phyloP scores from a whole-genome alignment of 2,113 vertebrate genomes.

The Symphodus melops region DNA sequence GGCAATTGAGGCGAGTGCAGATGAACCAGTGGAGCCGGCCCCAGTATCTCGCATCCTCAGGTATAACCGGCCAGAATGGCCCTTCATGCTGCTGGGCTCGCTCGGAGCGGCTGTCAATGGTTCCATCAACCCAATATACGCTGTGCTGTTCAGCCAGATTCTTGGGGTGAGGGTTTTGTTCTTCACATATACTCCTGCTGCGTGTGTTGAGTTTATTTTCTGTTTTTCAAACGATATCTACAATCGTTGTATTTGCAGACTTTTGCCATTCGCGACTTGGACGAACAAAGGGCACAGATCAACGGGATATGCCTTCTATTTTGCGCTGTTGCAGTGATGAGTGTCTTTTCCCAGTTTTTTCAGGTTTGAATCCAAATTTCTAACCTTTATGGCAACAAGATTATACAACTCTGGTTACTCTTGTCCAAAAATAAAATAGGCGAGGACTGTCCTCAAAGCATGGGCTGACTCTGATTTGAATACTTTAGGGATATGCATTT shows the following conservation, averaged over 20 bases:
- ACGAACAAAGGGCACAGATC: conserved; percentile 74
- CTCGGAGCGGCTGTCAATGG: conserved; percentile 82
- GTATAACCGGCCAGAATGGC: conserved; percentile 84
- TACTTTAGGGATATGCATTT: conserved; percentile 80
- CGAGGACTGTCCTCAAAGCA: background rate
- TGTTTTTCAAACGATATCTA: conserved; percentile 1
- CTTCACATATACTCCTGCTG: background rate
- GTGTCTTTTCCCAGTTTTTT: conserved; percentile 82
- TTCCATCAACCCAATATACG: conserved; percentile 79
- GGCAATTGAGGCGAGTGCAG: conserved; percentile 41
- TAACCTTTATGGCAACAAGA: too few relatives aligned
- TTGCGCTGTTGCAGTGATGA: conserved; percentile 73
- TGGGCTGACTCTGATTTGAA: background rate
- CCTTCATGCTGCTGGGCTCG: conserved; percentile 83
- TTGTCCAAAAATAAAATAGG: background rate
- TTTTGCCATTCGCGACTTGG: conserved; percentile 75
- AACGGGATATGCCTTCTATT: conserved; percentile 80
- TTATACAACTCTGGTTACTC: too few relatives aligned
- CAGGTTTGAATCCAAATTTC: conserved; percentile 71
- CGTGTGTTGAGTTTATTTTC: background rate
- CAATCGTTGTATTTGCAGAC: conserved; percentile 69
- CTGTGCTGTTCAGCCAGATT: conserved; percentile 84
- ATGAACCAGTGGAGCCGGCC: conserved; percentile 60
- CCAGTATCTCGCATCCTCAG: conserved; percentile 81
- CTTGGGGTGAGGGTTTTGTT: conserved; percentile 74